Base-by-base conservation (phyloP, 2,113 vertebrate species). In the Murina feae region DNA sequence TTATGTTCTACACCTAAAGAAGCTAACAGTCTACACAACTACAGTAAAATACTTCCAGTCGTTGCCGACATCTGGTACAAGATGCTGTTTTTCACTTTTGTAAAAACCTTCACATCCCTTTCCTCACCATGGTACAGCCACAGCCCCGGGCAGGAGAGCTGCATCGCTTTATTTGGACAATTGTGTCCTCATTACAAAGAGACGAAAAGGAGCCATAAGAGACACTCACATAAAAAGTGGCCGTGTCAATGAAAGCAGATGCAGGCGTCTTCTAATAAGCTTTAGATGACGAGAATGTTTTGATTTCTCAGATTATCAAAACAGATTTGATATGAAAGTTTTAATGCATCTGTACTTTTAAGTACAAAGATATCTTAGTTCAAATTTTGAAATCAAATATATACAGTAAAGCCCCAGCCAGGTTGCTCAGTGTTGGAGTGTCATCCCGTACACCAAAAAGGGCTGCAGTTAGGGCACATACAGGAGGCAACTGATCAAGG, bases 181-280 rank as follows among this genome's bases (percentile, higher is more conserved):
- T 4, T 81, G 87, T 51, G 58, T 89, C 86, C 90, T 96, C 47
- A 49, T 87, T 90, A 95, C 84, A 60, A 79, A 92, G 66, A 85
- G 30, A 93, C 65, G 42, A 76, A 89, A 78, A 94, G 90, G 82
- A 89, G 58, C 51, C 25, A 49, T 5, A 81, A 51, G 44, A 66
- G 93, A 81, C 49, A 91, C 75, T 93, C 55, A 63, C 83, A 93
- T 66, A 72, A 89, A 91, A 92, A 66, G 51, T 69, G 32, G 44
- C 30, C 42, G 4, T 13, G 37, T 21, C 86, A 53, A 81, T 16
- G 25, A 63, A 23, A 94, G 44, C 11, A 81, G 63, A 72, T 30
- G 55, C 58, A 25, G 30, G 12, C 42, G 63, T 51, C 78, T 93
- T 78, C 81, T 49, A 86, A 0, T 11, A 87, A 79, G 78, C 79